Evolutionary conservation across 2,888 invertebrate genomes (phyloP).

Genomic region (Calliphora vomitoria): DNA sequence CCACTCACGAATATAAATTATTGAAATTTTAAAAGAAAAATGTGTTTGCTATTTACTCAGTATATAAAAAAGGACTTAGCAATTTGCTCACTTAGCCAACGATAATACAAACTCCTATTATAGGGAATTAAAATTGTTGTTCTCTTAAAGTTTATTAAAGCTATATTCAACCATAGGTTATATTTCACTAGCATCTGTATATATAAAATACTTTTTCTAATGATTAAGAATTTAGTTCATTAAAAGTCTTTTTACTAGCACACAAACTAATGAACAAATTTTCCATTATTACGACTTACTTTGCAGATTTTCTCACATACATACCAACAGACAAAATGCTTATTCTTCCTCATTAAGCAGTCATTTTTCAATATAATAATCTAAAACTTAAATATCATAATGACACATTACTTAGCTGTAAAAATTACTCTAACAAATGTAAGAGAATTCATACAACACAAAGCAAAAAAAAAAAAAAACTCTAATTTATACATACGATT

Average conservation of each 20-base stretch:
- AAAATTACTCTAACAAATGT: neutral
- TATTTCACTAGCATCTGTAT: no score
- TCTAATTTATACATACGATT: slow-evolving; percentile 46
- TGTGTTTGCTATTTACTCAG: no score
- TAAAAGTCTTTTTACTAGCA: neutral
- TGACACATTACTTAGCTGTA: slow-evolving; percentile 32
- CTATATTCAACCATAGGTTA: no score
- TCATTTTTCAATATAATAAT: slow-evolving; percentile 26
- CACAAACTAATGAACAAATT: neutral
- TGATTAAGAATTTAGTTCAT: no score
- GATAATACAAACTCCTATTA: no score
- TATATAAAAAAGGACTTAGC: no score
- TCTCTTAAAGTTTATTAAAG: no score
- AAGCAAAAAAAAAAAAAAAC: neutral
- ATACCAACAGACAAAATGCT: neutral
- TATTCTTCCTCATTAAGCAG: slow-evolving; percentile 3
- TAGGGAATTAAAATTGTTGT: no score
- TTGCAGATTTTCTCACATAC: neutral
- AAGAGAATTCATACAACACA: neutral
- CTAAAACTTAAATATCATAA: slow-evolving; percentile 50
- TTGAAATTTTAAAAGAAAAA: no score
- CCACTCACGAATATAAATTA: no score
- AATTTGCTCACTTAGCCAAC: no score
- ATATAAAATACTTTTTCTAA: no score
- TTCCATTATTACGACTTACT: slow-evolving; percentile 4